These are phyloP conservation scores for Cygnus buccinator DNA, from an alignment of 2,113 vertebrate genomes.

Conservation along the genomic window DNA sequence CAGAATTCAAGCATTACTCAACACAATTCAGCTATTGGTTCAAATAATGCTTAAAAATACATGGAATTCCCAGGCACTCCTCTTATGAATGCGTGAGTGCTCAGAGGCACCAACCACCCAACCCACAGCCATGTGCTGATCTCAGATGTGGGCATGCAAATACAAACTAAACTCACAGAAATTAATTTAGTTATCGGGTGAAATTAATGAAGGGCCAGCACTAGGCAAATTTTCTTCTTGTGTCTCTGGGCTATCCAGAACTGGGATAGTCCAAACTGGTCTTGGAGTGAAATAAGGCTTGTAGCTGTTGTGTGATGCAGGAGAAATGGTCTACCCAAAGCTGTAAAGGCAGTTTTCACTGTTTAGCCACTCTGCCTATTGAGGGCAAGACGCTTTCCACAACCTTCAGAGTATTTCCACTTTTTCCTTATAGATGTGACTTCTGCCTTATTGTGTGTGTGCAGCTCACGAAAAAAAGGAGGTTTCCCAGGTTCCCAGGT, in stretches of 20 bases:
- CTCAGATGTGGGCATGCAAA: neutral
- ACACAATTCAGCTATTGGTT: neutral
- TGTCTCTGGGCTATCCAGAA: neutral
- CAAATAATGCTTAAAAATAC: neutral
- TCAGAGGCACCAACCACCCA: neutral
- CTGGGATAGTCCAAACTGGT: neutral
- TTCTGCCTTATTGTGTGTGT: neutral
- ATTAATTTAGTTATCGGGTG: neutral
- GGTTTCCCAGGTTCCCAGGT: too few species aligned
- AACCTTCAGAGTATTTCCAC: neutral
- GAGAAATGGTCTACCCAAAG: neutral
- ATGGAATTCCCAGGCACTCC: neutral
- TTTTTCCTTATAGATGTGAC: neutral
- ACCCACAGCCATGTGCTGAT: neutral
- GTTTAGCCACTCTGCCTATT: neutral
- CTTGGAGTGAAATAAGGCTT: rapidly evolving
- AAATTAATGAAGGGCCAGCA: neutral
- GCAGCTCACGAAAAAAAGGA: neutral
- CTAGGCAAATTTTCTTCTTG: neutral
- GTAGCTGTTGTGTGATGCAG: neutral
- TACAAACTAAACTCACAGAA: neutral
- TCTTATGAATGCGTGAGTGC: neutral
- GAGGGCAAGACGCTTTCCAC: neutral
- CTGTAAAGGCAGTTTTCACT: neutral
- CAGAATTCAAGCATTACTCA: neutral